A percentile compares a stretch with the other conserved stretches of the same genome.
phyloP scores from a whole-genome alignment of 2,113 vertebrate species.

The Cairina moschata region DNA sequence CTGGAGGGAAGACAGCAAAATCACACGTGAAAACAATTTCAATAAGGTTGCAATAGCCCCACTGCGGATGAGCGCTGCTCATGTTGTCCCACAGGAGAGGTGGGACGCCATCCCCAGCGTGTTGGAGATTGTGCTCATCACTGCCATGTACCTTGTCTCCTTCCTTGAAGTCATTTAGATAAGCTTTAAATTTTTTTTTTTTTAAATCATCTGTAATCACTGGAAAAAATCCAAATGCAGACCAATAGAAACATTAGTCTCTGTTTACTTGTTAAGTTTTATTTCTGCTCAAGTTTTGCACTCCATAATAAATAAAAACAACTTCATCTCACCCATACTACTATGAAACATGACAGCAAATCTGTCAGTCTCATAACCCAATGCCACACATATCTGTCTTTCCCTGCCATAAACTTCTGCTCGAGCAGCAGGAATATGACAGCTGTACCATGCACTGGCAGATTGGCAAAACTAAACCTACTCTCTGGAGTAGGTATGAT shows the following conservation, averaged over 20 bases:
- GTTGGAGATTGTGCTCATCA: neutral
- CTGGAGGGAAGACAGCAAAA: neutral
- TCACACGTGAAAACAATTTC: neutral
- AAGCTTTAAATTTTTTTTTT: neutral
- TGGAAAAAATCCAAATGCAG: neutral
- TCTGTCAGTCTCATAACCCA: conserved; percentile 61
- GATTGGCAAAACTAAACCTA: neutral
- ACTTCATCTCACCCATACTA: conserved; percentile 50
- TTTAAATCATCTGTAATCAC: neutral
- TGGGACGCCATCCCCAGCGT: neutral
- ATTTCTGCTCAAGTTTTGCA: neutral
- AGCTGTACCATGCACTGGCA: conserved; percentile 43
- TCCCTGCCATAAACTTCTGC: conserved; percentile 49
- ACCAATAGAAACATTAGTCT: neutral
- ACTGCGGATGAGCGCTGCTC: accelerated
- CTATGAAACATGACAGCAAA: conserved; percentile 50
- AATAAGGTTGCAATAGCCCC: neutral
- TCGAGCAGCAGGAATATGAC: conserved; percentile 52
- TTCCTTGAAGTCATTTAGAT: neutral
- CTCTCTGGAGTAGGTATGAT: neutral
- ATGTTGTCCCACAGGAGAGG: accelerated
- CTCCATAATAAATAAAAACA: neutral
- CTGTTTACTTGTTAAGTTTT: neutral
- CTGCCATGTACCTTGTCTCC: neutral
- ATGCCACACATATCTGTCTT: conserved; percentile 53